These are phyloP conservation scores for Phalacrocorax aristotelis DNA, from an alignment of 2,113 vertebrate genomes.

Conservation along the genomic window DNA sequence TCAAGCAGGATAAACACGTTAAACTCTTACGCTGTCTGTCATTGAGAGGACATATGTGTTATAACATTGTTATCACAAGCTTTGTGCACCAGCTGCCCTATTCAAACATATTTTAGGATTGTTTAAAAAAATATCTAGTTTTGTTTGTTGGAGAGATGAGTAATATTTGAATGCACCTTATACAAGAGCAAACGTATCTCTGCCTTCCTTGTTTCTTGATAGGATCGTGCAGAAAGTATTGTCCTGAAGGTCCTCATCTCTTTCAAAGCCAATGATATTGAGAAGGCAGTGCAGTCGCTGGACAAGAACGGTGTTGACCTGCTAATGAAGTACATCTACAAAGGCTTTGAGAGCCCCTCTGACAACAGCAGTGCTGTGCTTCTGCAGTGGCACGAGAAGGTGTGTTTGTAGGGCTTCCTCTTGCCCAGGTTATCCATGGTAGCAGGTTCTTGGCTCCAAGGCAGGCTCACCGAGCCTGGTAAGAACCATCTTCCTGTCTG, in stretches of 20 bases:
- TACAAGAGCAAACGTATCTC: background rate
- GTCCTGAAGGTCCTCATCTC: conserved; percentile 96
- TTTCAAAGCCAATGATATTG: conserved; percentile 95
- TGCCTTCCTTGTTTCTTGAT: background rate
- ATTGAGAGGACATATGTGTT: rapidly evolving
- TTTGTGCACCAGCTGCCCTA: background rate
- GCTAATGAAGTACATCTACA: conserved; percentile 99
- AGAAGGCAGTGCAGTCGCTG: conserved; percentile 93
- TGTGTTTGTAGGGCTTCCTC: background rate
- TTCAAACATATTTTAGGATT: background rate
- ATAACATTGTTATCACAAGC: rapidly evolving
- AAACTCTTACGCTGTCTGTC: background rate
- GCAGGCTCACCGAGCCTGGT: background rate
- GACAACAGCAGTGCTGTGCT: conserved; percentile 97
- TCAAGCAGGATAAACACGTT: background rate
- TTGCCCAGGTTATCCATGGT: background rate
- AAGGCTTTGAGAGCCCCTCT: conserved; percentile 95
- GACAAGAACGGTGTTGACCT: conserved; percentile 94
- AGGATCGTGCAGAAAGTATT: conserved; percentile 94
- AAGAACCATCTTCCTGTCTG: background rate
- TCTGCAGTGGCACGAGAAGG: conserved; percentile 98
- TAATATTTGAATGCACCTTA: background rate
- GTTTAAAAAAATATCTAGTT: background rate
- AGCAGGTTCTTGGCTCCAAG: background rate
- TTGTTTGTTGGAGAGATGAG: background rate